These are phyloP conservation scores for Alethe castanea DNA, from an alignment of 2,113 vertebrate genomes.

Conservation along the genomic window DNA sequence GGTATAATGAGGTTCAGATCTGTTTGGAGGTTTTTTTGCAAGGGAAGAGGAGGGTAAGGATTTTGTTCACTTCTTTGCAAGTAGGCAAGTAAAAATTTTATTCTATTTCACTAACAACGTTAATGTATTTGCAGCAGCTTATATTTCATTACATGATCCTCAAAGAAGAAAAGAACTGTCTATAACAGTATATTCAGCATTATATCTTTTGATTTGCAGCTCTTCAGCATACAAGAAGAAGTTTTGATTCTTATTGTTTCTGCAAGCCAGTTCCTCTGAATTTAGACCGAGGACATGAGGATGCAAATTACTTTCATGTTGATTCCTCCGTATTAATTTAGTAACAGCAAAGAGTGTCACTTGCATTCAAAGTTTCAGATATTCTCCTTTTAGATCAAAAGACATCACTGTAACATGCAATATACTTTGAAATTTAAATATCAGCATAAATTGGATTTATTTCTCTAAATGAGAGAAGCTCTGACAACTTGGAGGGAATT, in stretches of 20 bases:
- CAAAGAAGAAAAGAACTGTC: background rate
- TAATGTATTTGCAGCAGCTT: background rate
- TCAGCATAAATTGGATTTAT: background rate
- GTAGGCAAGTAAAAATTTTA: background rate
- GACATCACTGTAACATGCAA: background rate
- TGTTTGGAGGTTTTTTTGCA: background rate
- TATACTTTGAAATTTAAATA: background rate
- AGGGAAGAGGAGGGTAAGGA: no score
- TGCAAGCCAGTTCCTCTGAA: background rate
- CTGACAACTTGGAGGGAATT: background rate
- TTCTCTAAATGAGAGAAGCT: background rate
- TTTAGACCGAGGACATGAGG: background rate
- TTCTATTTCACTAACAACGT: background rate
- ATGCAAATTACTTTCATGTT: constrained; percentile 10
- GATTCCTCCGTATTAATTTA: constrained; percentile 3
- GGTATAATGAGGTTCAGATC: background rate
- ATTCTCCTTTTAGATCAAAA: background rate
- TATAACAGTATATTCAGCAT: background rate
- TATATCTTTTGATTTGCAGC: background rate
- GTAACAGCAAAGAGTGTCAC: background rate
- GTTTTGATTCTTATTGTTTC: background rate
- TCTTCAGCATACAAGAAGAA: background rate
- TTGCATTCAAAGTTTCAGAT: background rate
- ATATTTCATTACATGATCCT: background rate
- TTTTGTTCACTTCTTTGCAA: background rate